These are phyloP conservation scores for Geococcyx californianus DNA, from an alignment of 2,113 vertebrate species.

Conservation along the genomic window DNA sequence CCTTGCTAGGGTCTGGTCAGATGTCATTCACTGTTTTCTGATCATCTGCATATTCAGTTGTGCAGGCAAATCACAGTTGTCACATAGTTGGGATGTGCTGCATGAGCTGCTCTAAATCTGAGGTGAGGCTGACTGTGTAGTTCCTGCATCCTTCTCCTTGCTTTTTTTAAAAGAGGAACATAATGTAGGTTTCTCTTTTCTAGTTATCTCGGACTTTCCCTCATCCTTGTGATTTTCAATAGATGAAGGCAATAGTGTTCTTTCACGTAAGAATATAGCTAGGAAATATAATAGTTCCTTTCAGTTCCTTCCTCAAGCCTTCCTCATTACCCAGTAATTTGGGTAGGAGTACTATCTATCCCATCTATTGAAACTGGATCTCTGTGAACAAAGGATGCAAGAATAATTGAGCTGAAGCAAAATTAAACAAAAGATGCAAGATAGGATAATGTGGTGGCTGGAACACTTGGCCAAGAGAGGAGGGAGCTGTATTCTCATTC, in stretches of 20 bases:
- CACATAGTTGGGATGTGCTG: background rate
- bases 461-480: background rate
- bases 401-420: conserved; percentile 29
- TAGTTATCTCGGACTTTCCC: background rate
- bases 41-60: background rate
- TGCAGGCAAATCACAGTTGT: background rate
- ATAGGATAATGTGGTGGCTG: background rate
- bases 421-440: conserved; percentile 46
- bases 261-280: conserved; percentile 46
- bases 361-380: conserved; percentile 33
- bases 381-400: background rate
- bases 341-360: conserved; percentile 30
- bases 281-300: conserved; percentile 41
- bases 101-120: background rate
- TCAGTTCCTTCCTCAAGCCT: conserved; percentile 40
- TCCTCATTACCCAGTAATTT: conserved; percentile 54
- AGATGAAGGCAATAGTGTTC: background rate
- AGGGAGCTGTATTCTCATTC: background rate
- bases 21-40: background rate
- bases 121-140: background rate
- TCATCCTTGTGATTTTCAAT: background rate
- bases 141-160: background rate
- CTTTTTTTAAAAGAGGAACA: background rate
- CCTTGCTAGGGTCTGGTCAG: background rate
- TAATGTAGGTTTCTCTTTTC: background rate